Evolutionary conservation across 2,888 invertebrate genomes (phyloP), one percentile per base, ranked within the genome.

Genomic region (Gastracanthus pulcherrimus): DNA sequence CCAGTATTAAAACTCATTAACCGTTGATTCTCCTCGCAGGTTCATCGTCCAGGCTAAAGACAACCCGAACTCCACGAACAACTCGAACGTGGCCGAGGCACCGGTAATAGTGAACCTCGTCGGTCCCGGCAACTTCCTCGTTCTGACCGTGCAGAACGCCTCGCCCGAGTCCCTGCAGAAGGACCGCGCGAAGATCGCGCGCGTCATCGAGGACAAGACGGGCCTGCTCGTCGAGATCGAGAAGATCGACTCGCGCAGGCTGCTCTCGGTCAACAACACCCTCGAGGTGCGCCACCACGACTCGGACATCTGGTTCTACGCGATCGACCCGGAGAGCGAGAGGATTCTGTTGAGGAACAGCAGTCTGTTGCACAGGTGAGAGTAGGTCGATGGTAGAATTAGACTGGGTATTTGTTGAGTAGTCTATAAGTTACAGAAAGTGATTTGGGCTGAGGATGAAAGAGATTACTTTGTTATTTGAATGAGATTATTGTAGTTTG

Each of bases 241-340:
- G 89, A 95, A 95, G 85, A 93, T 98, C n/a, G 95, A 96, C n/a
- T 94, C 95, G 1, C 94, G 96, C 75, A 95, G 96, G 88, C 95
- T 93, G 85, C 89, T 96, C 11, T 95, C 95, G 13, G 94, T 94
- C 70, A 97, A 97, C 89, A 95, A 96, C 4, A 96, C 96, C 0
- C 90, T 97, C 26, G 95, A 95, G 85, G 92, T 92, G 45, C 94
- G 94, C 80, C 92, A 94, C 0, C 93, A 93, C 6, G 96, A 96
- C 7, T 97, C 97, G 0, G 97, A 98, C 87, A 94, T 97, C 6
- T 97, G 97, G 97, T 94, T 98, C 90, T 97, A 97, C 87, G 94
- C 96, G 0, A 93, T 98, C 2, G 96, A 98, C 92, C 97, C 97
- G 0, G 93, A 93, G 74, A 95, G 94, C 0, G 97, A 97, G 83